Evolutionary conservation across 2,888 invertebrate genomes (phyloP), one percentile per base, ranked within the genome.

Genomic region (Ornithoptera priamus): DNA sequence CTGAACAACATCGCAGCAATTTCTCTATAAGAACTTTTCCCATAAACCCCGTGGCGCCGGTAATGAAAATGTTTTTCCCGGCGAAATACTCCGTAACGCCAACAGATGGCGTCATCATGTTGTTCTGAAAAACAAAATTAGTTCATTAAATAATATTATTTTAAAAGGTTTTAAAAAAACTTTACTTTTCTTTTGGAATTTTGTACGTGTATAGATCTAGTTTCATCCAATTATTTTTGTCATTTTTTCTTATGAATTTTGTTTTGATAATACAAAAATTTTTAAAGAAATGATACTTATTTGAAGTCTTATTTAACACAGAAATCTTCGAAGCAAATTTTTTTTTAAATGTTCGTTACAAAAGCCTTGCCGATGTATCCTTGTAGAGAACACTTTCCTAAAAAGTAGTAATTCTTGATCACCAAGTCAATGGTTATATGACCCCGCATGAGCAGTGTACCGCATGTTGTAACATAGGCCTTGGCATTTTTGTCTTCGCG

Each of bases 21-120:
- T 97, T 97, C 80, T 97, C 96, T 17, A 97, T 93, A 22, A 97
- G 85, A 5, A 97, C 95, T 86, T 97, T 97, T 8, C 97, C 97
- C 91, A 97, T 94, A 78, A 97, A 97, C 1, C 97, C 97, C 0
- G 97, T 96, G 0, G 95, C 95, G 0, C 97, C 98, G 0, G 97
- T 97, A 65, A 98, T 93, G 77, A 98, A 94, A 4, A 97, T 88
- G 1, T 93, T 88, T 76, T 94, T 93, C 2, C 87, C 89, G 0
- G 89, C 86, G 82, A 94, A 95, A 93, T 94, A 95, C 78, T 94
- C 90, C 0, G 92, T 81, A 68, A 94, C 90, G 75, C 83, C 84
- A 24, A 86, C 74, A 82, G 87, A 80, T 76, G 86, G 85, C 86
- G 87, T 78, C 89, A 89, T 89, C 1, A 0, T 59, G 46, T 62